Evolutionary conservation across 2,888 invertebrate species (phyloP), one percentile per base, ranked within the genome.

Genomic region (Octonoba sinensis): DNA sequence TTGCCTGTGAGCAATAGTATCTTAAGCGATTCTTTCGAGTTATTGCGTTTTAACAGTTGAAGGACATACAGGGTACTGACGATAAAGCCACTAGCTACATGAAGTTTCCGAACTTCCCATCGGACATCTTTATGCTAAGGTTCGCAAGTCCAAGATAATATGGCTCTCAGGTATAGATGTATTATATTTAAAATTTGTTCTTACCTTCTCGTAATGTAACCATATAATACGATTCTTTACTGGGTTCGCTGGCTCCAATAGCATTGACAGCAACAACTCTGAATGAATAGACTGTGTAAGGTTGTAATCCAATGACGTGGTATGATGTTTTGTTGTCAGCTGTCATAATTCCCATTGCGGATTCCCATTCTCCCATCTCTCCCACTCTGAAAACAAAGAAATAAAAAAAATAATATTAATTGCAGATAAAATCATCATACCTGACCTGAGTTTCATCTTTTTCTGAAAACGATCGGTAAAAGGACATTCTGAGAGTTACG

Each of bases 261-360:
- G 91, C 91, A 88, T 94, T 94, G 81, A 93, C 92, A 66, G 93
- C 93, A 86, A 91, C 89, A 85, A 94, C 91, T 78, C 92, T 91
- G 89, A 94, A 93, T 87, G 92, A 92, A 90, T 94, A 94, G 78
- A 93, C 92, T 66, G 93, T 93, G 89, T 92, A 94, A 65, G 94
- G 93, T 85, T 91, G 90, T 85, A 94, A 90, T 82, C 90, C 91
- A 84, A 91, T 91, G 87, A 94, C 91, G 88, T 92, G 91, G 89
- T 92, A 92, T 87, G 90, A 91, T 84, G 93, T 92, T 84, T 90
- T 89, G 89, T 93, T 93, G 87, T 90, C 91, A 85, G 91, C 91
- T 49, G 92, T 93, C 86, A 91, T 88, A 86, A 92, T 92, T 89
- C 86, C 90, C 90, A 72, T 86, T 75, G 84, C 71, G 84, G 90